These are phyloP conservation scores for Nephrotoma appendiculata DNA, from an alignment of 2,888 invertebrate genomes.

Conservation along the genomic window DNA sequence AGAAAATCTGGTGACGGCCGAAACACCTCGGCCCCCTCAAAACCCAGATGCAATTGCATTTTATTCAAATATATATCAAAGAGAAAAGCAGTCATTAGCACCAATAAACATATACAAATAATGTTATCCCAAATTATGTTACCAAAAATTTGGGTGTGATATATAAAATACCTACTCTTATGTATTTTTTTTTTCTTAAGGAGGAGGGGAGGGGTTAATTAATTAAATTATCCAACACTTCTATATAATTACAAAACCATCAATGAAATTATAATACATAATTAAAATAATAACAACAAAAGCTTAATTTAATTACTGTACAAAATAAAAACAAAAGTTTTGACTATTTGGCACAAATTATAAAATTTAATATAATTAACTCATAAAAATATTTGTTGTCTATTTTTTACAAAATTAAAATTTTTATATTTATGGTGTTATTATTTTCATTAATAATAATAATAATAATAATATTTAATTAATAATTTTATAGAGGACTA, in stretches of 20 bases:
- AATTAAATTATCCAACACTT: neutral
- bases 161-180: neutral
- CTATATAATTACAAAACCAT: neutral
- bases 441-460: neutral
- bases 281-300: neutral
- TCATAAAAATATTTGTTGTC: neutral
- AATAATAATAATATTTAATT: neutral
- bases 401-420: neutral
- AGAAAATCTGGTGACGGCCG: neutral
- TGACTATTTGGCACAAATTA: neutral
- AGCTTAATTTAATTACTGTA: neutral
- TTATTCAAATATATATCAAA: neutral
- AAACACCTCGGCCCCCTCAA: neutral
- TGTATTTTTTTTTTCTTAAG: neutral
- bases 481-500: neutral
- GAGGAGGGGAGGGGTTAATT: neutral
- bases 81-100: neutral
- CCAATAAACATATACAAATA: neutral
- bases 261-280: neutral
- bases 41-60: neutral
- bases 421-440: neutral
- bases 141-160: neutral
- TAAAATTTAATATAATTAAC: neutral
- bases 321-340: neutral
- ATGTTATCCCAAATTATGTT: neutral